phyloP scores from a whole-genome alignment of 2,797 vertebrate genomes.

The Perdix hodgsoniae region DNA sequence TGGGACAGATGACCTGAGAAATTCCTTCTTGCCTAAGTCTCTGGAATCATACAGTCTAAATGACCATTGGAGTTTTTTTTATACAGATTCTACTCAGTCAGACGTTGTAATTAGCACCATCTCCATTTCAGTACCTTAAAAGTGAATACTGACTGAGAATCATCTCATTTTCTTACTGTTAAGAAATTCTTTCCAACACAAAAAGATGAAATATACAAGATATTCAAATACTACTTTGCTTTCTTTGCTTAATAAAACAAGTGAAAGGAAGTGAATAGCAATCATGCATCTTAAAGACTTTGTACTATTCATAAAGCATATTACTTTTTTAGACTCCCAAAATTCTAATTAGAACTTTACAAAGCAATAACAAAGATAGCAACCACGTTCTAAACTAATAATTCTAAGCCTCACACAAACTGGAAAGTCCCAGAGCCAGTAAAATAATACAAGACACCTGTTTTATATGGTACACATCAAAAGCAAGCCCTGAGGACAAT shows the following conservation, averaged over 20 bases:
- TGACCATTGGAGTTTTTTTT: neutral
- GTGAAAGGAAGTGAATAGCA: constrained; percentile 39
- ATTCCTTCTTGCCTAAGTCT: neutral
- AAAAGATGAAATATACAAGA: constrained; percentile 59
- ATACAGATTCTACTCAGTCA: neutral
- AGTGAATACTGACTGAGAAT: neutral
- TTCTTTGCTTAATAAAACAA: constrained; percentile 64
- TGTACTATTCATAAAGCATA: constrained; percentile 46
- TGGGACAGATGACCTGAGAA: neutral
- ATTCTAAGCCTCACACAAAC: constrained; percentile 68
- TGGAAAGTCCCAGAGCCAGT: constrained; percentile 60
- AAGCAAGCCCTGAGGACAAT: constrained; percentile 72
- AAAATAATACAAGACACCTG: constrained; percentile 70
- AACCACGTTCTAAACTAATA: constrained; percentile 74
- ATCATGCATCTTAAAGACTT: constrained; percentile 47
- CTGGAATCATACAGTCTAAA: neutral
- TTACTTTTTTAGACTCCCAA: constrained; percentile 68
- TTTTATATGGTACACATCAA: constrained; percentile 70
- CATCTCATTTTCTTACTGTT: neutral
- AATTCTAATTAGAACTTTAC: constrained; percentile 77
- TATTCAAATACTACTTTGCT: constrained; percentile 21
- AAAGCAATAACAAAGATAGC: constrained; percentile 73
- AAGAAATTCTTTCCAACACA: constrained; percentile 43
- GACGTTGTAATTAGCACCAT: neutral
- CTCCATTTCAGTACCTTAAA: neutral